phyloP scores from a whole-genome alignment of 1,140 invertebrate species.

The Sipha flava region DNA sequence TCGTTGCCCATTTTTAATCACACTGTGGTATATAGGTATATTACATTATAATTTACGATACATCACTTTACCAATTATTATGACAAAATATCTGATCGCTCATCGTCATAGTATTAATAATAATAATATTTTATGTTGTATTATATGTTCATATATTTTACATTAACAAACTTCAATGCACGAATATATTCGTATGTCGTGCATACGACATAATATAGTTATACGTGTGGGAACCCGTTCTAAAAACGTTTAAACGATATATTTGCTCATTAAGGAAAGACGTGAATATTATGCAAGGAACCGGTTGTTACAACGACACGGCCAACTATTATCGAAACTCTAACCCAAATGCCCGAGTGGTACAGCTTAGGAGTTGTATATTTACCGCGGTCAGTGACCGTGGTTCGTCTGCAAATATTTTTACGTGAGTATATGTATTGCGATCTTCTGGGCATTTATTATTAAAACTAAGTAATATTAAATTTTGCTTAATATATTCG shows the following conservation, averaged over 20 bases:
- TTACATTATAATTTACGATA: too few species aligned
- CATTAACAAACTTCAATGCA: too few species aligned
- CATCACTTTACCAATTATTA: too few species aligned
- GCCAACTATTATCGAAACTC: conserved; percentile 29
- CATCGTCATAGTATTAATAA: too few species aligned
- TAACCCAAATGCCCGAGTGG: conserved; percentile 15
- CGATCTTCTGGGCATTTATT: background rate
- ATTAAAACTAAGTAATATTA: background rate
- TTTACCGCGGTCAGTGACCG: conserved; percentile 25
- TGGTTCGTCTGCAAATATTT: background rate
- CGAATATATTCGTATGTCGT: background rate
- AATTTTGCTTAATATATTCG: background rate
- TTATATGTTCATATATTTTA: too few species aligned
- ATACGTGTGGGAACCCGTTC: background rate
- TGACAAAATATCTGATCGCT: too few species aligned
- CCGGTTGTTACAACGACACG: conserved; percentile 10
- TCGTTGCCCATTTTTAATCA: too few species aligned
- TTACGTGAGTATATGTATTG: background rate
- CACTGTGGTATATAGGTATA: too few species aligned
- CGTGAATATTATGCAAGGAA: conserved; percentile 30
- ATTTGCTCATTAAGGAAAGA: conserved; percentile 28
- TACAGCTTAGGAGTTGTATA: conserved; percentile 13
- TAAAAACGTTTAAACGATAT: background rate
- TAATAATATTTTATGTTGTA: too few species aligned
- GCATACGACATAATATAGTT: background rate